phyloP scores from a whole-genome alignment of 2,113 vertebrate genomes.

The Choloepus hoffmanni region DNA sequence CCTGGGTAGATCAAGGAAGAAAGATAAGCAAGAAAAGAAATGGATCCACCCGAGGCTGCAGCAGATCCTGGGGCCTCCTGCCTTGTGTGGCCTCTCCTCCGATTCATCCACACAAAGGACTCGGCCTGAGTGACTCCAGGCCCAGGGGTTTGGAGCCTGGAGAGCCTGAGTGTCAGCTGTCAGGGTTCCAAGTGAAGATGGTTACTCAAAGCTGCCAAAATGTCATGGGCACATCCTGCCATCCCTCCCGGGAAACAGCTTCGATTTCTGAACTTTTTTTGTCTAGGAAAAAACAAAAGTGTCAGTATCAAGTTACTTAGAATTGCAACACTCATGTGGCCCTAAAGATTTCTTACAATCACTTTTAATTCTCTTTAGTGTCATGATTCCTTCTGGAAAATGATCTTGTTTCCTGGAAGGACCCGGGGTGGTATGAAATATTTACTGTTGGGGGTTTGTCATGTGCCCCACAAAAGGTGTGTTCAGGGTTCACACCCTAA shows the following conservation, averaged over 20 bases:
- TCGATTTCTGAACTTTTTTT: neutral
- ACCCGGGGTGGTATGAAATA: neutral
- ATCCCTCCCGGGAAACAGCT: neutral
- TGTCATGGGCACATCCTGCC: neutral
- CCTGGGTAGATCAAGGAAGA: neutral
- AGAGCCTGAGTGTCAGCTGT: neutral
- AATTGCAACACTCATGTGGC: neutral
- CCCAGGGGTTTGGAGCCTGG: neutral
- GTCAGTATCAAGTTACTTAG: neutral
- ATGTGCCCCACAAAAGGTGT: too few species aligned
- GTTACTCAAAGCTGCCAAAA: neutral
- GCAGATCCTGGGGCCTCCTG: neutral
- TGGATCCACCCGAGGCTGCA: too few species aligned
- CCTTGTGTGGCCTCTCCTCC: too few species aligned
- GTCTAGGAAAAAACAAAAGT: neutral
- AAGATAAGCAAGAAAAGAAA: neutral
- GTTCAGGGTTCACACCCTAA: too few species aligned
- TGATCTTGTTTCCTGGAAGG: neutral
- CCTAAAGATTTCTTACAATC: slow-evolving; percentile 37
- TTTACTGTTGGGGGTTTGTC: neutral
- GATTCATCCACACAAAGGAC: neutral
- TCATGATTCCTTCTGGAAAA: neutral
- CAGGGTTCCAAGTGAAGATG: neutral
- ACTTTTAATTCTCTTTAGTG: neutral
- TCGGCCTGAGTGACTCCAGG: neutral